phyloP scores from a whole-genome alignment of 2,113 vertebrate genomes.

The Brienomyrus longianalis region DNA sequence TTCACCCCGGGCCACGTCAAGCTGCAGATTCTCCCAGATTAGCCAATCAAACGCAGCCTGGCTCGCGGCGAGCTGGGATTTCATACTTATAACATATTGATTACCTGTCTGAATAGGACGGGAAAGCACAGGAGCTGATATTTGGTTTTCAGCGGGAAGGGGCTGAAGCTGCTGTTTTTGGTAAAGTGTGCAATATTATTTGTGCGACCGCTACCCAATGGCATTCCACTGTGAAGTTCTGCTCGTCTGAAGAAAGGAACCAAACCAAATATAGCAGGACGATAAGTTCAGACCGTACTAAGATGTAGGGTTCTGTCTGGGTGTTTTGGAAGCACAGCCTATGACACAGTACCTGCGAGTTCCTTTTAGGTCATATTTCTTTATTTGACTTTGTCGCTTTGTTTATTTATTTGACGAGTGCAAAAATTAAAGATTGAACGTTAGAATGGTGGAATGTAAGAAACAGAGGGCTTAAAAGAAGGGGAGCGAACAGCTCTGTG shows the following conservation, averaged over 20 bases:
- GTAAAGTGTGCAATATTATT: not conserved
- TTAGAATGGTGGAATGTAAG: not conserved
- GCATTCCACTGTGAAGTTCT: not conserved
- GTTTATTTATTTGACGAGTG: not conserved
- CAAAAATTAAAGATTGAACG: not conserved
- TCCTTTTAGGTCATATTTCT: not conserved
- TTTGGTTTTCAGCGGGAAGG: not conserved
- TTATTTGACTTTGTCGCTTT: too few relatives aligned
- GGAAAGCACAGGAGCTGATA: not conserved
- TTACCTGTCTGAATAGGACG: not conserved
- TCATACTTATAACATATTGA: conserved; percentile 6
- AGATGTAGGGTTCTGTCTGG: not conserved
- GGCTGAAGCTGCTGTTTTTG: not conserved
- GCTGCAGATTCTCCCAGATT: not conserved
- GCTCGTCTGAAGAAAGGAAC: not conserved
- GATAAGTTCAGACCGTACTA: not conserved
- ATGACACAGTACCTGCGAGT: not conserved
- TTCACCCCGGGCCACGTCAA: not conserved
- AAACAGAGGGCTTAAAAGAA: not conserved
- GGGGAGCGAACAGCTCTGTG: not conserved
- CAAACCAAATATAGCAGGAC: not conserved
- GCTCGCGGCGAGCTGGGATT: not conserved
- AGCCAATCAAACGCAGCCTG: not conserved
- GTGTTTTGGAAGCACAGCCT: not conserved
- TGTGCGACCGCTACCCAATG: not conserved